These are phyloP conservation scores for Platycheirus albimanus DNA, from an alignment of 2,888 invertebrate genomes.

Conservation along the genomic window DNA sequence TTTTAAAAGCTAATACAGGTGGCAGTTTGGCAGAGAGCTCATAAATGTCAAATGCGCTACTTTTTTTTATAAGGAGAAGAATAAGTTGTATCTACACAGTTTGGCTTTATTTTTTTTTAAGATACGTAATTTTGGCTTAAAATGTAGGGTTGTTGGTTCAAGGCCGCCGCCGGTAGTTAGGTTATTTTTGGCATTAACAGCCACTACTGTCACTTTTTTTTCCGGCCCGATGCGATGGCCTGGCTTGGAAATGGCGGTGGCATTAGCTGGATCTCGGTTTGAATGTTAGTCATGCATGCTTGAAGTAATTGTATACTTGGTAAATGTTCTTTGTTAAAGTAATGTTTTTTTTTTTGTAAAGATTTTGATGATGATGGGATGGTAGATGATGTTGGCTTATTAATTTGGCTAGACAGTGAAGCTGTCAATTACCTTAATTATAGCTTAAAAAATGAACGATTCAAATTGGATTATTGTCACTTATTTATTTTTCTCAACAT, in stretches of 20 bases:
- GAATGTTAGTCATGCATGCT: conserved; percentile 70
- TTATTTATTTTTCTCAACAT: no score
- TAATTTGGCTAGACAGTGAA: conserved; percentile 66
- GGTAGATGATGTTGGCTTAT: conserved; percentile 47
- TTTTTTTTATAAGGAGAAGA: conserved; percentile 6
- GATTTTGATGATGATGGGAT: conserved; percentile 28
- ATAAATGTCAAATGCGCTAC: conserved; percentile 46
- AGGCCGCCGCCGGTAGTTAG: conserved; percentile 43
- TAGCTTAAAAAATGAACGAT: conserved; percentile 27
- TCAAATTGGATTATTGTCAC: background rate
- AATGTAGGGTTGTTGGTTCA: conserved; percentile 68
- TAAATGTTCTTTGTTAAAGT: conserved; percentile 23
- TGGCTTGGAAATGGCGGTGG: conserved; percentile 42
- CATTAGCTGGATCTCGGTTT: conserved; percentile 55
- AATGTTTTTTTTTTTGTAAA: background rate
- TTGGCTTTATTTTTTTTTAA: conserved; percentile 11
- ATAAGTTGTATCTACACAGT: conserved; percentile 22
- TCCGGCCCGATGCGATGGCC: conserved; percentile 5
- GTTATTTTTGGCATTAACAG: background rate
- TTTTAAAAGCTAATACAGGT: conserved; percentile 37
- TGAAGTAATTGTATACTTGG: conserved; percentile 60
- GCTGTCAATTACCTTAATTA: conserved; percentile 65
- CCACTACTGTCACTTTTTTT: background rate
- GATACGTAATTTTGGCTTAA: conserved; percentile 37
- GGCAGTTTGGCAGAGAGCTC: no score